Evolutionary conservation across 2,888 invertebrate species (phyloP).

Genomic region (Sympetrum striolatum): DNA sequence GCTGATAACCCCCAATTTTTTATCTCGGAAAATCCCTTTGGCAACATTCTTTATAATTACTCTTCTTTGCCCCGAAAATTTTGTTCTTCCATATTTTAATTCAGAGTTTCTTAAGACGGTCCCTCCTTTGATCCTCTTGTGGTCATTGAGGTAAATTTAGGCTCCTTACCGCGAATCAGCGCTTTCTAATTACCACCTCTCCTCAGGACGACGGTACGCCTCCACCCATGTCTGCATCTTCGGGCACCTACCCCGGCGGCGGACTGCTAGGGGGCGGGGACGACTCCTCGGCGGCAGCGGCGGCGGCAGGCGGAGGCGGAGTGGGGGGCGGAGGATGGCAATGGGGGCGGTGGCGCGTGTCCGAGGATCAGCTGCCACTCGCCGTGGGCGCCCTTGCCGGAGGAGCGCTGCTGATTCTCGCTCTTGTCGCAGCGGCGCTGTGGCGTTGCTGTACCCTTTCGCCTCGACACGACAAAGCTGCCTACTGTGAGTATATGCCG

Average conservation of each 20-base stretch:
- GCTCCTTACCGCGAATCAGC: not conserved
- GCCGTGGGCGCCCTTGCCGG: conserved; percentile 33
- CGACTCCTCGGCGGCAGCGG: conserved; percentile 9
- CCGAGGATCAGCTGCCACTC: conserved; percentile 43
- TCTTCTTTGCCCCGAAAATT: not conserved
- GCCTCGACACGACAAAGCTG: conserved; percentile 68
- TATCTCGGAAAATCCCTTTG: not conserved
- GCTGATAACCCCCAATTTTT: not conserved
- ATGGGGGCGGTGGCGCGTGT: conserved; percentile 31
- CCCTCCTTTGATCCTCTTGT: not conserved
- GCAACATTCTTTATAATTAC: not conserved
- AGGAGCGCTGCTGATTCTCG: conserved; percentile 70
- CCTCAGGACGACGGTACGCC: conserved; percentile 27
- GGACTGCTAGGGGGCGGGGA: not conserved
- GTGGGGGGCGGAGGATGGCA: conserved; percentile 5
- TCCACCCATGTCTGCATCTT: conserved; percentile 39
- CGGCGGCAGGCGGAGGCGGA: not conserved
- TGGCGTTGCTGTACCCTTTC: conserved; percentile 76
- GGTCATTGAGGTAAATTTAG: not conserved
- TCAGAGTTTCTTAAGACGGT: not conserved
- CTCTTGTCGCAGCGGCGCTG: conserved; percentile 69
- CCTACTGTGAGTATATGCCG: conserved; percentile 64
- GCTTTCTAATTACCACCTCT: not conserved
- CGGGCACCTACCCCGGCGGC: conserved; percentile 30
- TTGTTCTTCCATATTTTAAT: not conserved